phyloP scores from a whole-genome alignment of 2,113 vertebrate species.

The Tachysurus vachellii region DNA sequence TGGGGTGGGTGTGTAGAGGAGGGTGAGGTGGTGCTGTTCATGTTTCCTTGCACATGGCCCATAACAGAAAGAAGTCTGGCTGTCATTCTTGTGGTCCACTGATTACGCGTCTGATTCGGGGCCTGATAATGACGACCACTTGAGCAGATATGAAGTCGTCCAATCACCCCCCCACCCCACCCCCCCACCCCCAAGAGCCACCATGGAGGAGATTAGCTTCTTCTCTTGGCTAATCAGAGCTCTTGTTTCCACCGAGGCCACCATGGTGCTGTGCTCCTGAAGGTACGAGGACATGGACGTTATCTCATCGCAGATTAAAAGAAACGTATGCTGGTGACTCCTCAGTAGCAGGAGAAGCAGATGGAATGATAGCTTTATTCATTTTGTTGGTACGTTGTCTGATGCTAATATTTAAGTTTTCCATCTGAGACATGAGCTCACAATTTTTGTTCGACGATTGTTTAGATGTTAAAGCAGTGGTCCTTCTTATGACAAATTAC shows the following conservation, averaged over 20 bases:
- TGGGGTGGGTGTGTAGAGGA: conserved; percentile 2
- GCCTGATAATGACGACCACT: conserved; percentile 46
- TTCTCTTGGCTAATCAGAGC: conserved; percentile 39
- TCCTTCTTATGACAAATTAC: neutral
- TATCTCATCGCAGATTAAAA: conserved; percentile 20
- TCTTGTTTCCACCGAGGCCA: conserved; percentile 18
- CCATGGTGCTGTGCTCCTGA: conserved; percentile 11
- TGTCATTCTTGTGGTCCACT: conserved; percentile 22
- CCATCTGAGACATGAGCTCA: neutral
- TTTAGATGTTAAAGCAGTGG: neutral
- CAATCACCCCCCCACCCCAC: neutral
- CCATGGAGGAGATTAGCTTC: conserved; percentile 25
- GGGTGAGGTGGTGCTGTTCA: neutral
- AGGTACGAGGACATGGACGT: conserved; percentile 6
- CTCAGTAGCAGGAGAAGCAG: neutral
- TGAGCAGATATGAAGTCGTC: conserved; percentile 30
- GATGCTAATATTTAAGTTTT: neutral
- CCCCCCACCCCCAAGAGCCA: neutral
- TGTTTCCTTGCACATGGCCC: conserved; percentile 35
- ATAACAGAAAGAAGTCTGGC: conserved; percentile 15
- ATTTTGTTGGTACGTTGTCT: neutral
- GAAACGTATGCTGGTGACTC: neutral
- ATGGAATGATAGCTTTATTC: neutral
- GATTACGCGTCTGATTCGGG: conserved; percentile 43
- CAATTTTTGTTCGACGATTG: neutral